Evolutionary conservation across 1,140 invertebrate species (phyloP).

Genomic region (Glossosoma conforme): DNA sequence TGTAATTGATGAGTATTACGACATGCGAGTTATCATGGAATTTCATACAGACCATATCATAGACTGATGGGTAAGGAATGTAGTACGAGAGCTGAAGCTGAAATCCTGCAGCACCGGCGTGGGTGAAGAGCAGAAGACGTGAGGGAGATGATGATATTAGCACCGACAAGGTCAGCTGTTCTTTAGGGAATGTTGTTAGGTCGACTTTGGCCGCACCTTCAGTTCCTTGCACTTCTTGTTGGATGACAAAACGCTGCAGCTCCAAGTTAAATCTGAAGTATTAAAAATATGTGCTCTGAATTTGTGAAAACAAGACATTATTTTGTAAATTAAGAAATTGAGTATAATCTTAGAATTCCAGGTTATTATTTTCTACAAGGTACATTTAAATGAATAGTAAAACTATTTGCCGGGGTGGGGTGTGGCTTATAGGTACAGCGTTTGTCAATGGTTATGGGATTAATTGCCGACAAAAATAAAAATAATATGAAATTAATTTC

Average conservation of each 20-base stretch:
- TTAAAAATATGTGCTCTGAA: not conserved
- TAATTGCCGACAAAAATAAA: no score
- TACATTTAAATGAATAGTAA: no score
- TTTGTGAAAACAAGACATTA: not conserved
- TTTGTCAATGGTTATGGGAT: no score
- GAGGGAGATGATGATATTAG: not conserved
- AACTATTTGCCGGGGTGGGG: no score
- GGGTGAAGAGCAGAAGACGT: not conserved
- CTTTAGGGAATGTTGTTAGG: not conserved
- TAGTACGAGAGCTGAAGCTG: not conserved
- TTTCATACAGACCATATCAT: not conserved
- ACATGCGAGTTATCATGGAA: not conserved
- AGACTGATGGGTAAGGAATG: not conserved
- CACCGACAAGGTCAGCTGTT: not conserved
- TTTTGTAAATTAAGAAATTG: no score
- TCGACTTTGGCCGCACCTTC: not conserved
- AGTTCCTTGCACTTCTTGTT: not conserved
- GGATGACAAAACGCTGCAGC: constrained; percentile 6
- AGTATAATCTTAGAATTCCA: no score
- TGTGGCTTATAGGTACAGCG: no score
- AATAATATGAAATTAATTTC: no score
- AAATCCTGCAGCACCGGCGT: constrained; percentile 8
- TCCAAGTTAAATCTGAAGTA: constrained; percentile 7
- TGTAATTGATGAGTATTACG: not conserved
- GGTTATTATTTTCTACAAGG: no score